Percentiles rank a stretch among this genome's conserved stretches.
These are phyloP conservation scores for Catagonus wagneri DNA, from an alignment of 2,113 vertebrate genomes.

Conservation along the genomic window DNA sequence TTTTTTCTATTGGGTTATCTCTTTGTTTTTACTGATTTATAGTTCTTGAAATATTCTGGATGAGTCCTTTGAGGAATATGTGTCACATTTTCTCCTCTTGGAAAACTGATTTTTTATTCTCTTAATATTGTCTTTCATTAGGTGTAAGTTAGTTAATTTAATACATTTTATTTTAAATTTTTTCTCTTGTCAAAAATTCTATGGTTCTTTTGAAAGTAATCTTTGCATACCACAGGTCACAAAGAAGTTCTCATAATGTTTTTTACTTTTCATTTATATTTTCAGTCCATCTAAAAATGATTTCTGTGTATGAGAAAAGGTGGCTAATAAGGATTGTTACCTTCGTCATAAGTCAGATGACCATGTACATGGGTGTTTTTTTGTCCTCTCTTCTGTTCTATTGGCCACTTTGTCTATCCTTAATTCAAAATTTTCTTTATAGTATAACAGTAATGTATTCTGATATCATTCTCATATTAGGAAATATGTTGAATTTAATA, in stretches of 20 bases:
- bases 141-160: not conserved
- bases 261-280: not conserved
- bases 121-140: not conserved
- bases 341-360: not conserved
- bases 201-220: not conserved
- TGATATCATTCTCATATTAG: not conserved
- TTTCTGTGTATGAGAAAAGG: not conserved
- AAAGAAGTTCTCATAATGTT: not conserved
- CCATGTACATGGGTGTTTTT: not conserved
- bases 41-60: not conserved
- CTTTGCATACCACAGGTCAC: not conserved
- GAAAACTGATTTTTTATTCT: not conserved
- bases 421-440: not conserved
- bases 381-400: not conserved
- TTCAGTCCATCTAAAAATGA: not conserved
- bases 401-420: not conserved
- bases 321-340: not conserved
- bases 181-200: not conserved
- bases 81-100: not conserved
- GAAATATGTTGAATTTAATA: not conserved
- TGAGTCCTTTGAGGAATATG: not conserved
- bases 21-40: not conserved
- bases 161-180: not conserved
- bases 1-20: not conserved
- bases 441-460: not conserved